Evolutionary conservation across 2,888 invertebrate species (phyloP), one percentile per base, ranked within the genome.

Genomic region (Spodoptera exigua): DNA sequence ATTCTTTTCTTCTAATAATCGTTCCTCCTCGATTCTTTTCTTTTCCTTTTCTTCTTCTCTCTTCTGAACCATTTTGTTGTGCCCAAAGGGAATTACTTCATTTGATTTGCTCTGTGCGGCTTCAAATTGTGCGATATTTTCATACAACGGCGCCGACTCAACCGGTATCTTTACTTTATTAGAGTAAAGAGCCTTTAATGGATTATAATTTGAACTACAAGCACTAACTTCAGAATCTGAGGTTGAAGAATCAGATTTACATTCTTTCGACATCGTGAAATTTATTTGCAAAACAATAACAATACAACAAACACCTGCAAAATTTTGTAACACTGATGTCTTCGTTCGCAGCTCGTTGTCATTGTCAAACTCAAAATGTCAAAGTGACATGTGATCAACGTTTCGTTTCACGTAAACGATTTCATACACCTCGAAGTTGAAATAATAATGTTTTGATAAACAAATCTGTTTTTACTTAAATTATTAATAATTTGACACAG

Each of bases 141-240:
- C 97, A 78, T 95, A 96, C 54, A 93, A 71, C 18, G 95, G 95
- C 0, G 97, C 96, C 60, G 93, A 90, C 14, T 94, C 83, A 3
- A 94, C 89, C 0, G 96, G 96, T 13, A 96, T 76, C 56, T 89
- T 89, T 0, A 95, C 79, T 74, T 95, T 95, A 0, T 92, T 71
- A 0, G 96, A 95, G 74, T 96, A 96, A 12, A 98, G 88, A 0
- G 96, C 97, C 82, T 96, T 96, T 2, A 97, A 37, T 0, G 97
- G 96, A 89, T 97, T 95, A 76, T 97, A 98, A 47, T 90, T 89
- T 17, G 89, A 87, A 78, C 93, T 91, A 68, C 88, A 87, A 0
- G 88, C 87, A 81, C 86, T 88, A 1, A 89, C 79, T 85, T 93
- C 93, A 1, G 92, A 89, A 39, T 93, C 93, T 10, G 93, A 91